Conservation (phyloP, 2,888 invertebrate species). For the Cephus pulcher region DNA sequence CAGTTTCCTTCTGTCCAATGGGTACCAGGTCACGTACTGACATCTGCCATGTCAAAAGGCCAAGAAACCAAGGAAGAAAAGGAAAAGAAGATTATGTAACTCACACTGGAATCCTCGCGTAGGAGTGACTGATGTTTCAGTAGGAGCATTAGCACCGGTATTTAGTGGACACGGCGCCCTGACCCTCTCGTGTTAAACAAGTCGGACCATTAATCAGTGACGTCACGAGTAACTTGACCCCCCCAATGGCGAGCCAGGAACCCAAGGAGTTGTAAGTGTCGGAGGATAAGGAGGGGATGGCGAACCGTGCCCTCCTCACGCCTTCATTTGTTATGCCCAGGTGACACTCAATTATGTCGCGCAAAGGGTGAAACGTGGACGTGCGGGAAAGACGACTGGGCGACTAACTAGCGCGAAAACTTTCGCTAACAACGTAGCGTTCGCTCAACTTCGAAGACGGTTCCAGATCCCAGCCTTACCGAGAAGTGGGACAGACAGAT, state of each 20-base stretch:
- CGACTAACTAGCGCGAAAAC: conserved; percentile 49
- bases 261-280: neutral
- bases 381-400: conserved; percentile 35
- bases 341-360: conserved; percentile 63
- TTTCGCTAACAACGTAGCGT: conserved; percentile 46
- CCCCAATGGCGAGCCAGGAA: conserved; percentile 3
- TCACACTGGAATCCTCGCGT: neutral
- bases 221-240: conserved; percentile 56
- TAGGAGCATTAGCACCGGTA: conserved; percentile 52
- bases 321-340: conserved; percentile 63
- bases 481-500: neutral
- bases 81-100: neutral
- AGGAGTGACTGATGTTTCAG: conserved; percentile 41
- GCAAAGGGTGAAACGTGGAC: conserved; percentile 43
- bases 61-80: neutral
- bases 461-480: neutral
- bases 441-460: conserved; percentile 14
- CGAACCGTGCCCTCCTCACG: conserved; percentile 27
- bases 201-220: conserved; percentile 59
- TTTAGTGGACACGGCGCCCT: conserved; percentile 55
- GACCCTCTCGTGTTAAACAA: conserved; percentile 55
- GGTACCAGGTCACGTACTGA: neutral
- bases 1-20: neutral
- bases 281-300: conserved; percentile 22
- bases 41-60: neutral